phyloP scores from a whole-genome alignment of 2,113 vertebrate genomes.

The Panthera tigris region DNA sequence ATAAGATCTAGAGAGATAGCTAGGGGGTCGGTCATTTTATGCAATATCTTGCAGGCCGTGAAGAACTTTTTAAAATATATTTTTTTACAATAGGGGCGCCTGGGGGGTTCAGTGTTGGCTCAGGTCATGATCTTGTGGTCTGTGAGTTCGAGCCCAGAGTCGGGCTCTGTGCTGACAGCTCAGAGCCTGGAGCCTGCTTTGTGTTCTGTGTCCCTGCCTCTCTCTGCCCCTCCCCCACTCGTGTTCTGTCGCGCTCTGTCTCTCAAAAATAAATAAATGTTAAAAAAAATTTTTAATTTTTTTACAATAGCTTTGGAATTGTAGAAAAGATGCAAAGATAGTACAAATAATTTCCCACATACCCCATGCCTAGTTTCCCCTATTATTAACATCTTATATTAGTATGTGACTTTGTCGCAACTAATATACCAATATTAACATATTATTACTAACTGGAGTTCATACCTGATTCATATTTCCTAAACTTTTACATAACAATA shows the following conservation, averaged over 20 bases:
- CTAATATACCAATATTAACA: neutral
- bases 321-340: neutral
- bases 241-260: too few relatives aligned
- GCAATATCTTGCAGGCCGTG: neutral
- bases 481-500: neutral
- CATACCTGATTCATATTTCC: neutral
- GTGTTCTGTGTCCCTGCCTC: too few relatives aligned
- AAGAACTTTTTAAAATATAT: neutral
- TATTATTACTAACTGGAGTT: neutral
- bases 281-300: neutral
- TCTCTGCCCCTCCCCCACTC: too few relatives aligned
- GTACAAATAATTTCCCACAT: neutral
- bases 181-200: too few relatives aligned
- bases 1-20: fast-evolving
- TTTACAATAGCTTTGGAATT: neutral
- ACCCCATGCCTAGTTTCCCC: neutral
- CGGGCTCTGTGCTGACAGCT: too few relatives aligned
- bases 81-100: neutral
- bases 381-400: neutral
- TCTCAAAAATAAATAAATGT: too few relatives aligned
- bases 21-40: neutral
- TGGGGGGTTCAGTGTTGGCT: too few relatives aligned
- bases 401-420: neutral
- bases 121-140: too few relatives aligned
- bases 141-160: too few relatives aligned